Evolutionary conservation across 2,888 invertebrate species (phyloP).

Genomic region (Uloborus plumipes): DNA sequence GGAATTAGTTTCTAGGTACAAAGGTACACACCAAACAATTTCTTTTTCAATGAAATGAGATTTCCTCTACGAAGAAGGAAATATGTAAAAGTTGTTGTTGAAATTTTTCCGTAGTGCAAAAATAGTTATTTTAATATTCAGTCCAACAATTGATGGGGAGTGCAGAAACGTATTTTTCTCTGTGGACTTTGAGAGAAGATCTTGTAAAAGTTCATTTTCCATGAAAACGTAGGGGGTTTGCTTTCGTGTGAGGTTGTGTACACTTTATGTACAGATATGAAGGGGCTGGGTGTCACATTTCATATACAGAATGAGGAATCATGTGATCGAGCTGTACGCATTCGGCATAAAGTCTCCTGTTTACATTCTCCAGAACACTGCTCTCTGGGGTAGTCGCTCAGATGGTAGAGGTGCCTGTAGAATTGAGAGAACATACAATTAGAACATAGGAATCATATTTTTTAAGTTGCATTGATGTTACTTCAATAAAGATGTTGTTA

Average conservation of each 20-base stretch:
- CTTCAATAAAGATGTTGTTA: no score
- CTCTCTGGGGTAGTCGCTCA: conserved; percentile 53
- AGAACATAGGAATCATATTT: neutral
- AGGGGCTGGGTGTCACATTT: neutral
- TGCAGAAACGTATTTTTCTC: no score
- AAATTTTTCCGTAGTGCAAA: no score
- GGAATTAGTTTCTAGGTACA: no score
- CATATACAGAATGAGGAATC: conserved; percentile 53
- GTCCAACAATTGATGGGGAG: no score
- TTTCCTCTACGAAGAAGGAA: no score
- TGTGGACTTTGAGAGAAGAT: no score
- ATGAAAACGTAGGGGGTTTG: neutral
- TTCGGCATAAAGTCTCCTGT: conserved; percentile 63
- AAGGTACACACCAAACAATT: no score
- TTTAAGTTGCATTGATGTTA: no score
- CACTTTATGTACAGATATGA: neutral
- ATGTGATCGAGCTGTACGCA: conserved; percentile 62
- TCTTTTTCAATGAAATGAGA: no score
- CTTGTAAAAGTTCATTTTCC: neutral
- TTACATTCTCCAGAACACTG: conserved; percentile 58
- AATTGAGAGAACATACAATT: neutral
- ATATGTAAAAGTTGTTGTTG: no score
- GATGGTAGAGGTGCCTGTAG: conserved; percentile 41
- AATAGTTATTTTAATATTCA: no score
- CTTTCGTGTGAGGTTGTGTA: neutral